Percentiles rank a stretch among this genome's conserved stretches.
Conservation (phyloP, 2,888 invertebrate species). For the Celastrina argiolus region DNA sequence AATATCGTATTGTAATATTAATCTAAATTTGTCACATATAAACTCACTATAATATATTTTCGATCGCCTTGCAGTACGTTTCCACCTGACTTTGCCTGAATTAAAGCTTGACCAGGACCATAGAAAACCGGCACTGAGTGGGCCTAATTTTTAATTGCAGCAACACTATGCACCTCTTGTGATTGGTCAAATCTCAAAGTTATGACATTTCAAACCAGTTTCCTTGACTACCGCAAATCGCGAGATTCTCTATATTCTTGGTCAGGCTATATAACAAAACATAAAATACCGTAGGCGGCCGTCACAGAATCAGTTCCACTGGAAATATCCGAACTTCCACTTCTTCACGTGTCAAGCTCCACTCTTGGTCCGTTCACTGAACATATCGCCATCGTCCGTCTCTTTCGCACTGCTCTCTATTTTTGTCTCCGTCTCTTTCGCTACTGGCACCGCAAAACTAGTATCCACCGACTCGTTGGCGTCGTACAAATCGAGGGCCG, state of each 20-base stretch:
- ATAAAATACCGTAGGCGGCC: slow-evolving; percentile 30
- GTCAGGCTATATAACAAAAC: not conserved
- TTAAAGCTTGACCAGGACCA: not conserved
- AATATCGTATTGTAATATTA: not conserved
- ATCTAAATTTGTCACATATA: not conserved
- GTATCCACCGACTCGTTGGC: slow-evolving; percentile 52
- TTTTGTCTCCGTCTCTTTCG: slow-evolving; percentile 21
- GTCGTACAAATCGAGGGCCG: slow-evolving; percentile 47
- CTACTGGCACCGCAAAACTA: slow-evolving; percentile 44
- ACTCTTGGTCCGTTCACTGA: slow-evolving; percentile 40
- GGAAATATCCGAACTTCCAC: slow-evolving; percentile 62
- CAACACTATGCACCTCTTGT: not conserved
- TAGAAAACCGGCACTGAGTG: not conserved
- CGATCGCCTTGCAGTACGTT: not conserved
- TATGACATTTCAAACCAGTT: not conserved
- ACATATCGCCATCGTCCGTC: slow-evolving; percentile 20
- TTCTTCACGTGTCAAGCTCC: slow-evolving; percentile 56
- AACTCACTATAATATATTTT: not conserved
- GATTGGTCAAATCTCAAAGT: not conserved
- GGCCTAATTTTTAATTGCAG: not conserved
- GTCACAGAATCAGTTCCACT: slow-evolving; percentile 72
- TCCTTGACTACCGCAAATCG: not conserved
- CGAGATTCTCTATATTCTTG: not conserved
- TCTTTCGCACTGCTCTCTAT: slow-evolving; percentile 23
- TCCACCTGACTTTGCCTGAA: not conserved